Evolutionary conservation across 2,888 invertebrate genomes (phyloP).

Genomic region (Hymenopus coronatus): DNA sequence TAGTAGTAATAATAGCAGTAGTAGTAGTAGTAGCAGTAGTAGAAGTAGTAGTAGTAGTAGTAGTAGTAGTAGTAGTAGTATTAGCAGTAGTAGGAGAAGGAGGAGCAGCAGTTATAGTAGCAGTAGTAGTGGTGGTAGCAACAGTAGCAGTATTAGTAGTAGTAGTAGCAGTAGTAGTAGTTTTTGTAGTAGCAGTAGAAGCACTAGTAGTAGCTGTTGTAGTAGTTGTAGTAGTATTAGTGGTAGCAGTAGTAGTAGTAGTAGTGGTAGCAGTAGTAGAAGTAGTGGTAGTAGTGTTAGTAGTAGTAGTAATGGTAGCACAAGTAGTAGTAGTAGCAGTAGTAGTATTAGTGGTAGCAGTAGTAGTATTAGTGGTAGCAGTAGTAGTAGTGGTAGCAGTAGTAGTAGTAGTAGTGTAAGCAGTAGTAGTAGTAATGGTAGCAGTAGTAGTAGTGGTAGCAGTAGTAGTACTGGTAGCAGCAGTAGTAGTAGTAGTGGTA

Average conservation of each 20-base stretch:
- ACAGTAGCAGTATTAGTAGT: too few relatives aligned
- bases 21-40: background rate
- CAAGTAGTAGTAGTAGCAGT: too few relatives aligned
- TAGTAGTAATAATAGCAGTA: background rate
- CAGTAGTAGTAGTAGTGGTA: background rate
- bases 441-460: background rate
- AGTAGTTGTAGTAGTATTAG: background rate
- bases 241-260: background rate
- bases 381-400: background rate
- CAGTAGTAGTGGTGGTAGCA: background rate
- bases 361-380: too few relatives aligned
- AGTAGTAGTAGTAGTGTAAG: background rate
- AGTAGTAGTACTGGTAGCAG: background rate
- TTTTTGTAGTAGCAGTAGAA: background rate
- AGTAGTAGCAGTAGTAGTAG: background rate
- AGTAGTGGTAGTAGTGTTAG: background rate
- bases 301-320: too few relatives aligned
- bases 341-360: too few relatives aligned
- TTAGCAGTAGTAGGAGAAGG: too few relatives aligned
- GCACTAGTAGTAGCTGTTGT: background rate
- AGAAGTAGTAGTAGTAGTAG: background rate
- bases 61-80: too few relatives aligned
- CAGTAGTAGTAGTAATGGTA: background rate
- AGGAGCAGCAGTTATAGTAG: too few relatives aligned
- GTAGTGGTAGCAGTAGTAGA: background rate